Evolutionary conservation across 2,797 vertebrate species (phyloP), one percentile per base, ranked within the genome.

Genomic region (Oreortyx pictus): DNA sequence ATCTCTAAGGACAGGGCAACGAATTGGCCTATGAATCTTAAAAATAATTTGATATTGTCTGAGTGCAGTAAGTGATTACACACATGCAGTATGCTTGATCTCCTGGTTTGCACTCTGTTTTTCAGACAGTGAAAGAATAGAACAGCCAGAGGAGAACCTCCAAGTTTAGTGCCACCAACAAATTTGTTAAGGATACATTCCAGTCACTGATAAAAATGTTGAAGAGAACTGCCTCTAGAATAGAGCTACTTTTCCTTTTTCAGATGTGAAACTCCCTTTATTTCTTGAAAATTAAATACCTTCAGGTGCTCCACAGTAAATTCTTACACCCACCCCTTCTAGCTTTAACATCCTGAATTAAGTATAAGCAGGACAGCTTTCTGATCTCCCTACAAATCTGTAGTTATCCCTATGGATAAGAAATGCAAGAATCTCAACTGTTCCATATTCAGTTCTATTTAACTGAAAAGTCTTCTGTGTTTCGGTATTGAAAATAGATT

Each of bases 51-150:
- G 18, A 22, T 10, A 5, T 6, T 25, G 29, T 14, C 13, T 70
- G 33, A 16, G 29, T 29, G 9, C 14, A 27, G 2, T 6, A 14
- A 47, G 16, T 31, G 31, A 19, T 37, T 52, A 11, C 15, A 49
- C 3, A 5, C 0, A 1, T 0, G 1, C 27, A 54, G 10, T 25
- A 71, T 80, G 9, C 17, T 62, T 70, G 19, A 9, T 73, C 8
- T 56, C 39, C 74, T 47, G 20, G 16, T 27, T 86, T 35, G 11
- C 22, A 29, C 44, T 4, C 0, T 18, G 16, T 56, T 50, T 76
- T 2, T n/a, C 4, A 13, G 39, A 59, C 2, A 72, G 31, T 17
- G 17, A 37, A 8, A 66, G 8, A 5, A 59, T 35, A 57, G 54
- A 57, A 29, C 25, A 43, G 3, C 27, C 39, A 64, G 35, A 39